Evolutionary conservation across 2,888 invertebrate species (phyloP), one percentile per base, ranked within the genome.

Genomic region (Eupithecia tripunctaria): DNA sequence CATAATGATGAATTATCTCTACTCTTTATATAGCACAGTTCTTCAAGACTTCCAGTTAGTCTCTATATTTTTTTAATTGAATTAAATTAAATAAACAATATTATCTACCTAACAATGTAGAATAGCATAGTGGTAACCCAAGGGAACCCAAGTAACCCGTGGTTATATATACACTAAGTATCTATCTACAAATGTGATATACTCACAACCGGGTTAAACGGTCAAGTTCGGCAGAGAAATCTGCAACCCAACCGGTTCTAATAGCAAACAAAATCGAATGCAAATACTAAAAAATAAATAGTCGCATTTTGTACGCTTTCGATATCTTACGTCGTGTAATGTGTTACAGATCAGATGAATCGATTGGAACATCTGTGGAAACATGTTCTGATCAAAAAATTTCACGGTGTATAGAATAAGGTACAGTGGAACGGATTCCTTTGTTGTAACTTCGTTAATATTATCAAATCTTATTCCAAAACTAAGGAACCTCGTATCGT

Each of bases 221-320:
- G 62, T 75, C 74, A 79, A 79, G 71, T 74, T 79, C 72, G 67
- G n/a, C 68, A 77, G 79, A 76, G 79, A 79, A 76, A 78, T 74
- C 63, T 69, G 27, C 72, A 70, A 78, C 77, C 67, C 68, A 77
- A 78, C 66, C 29, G n/a, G 29, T 62, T n/a, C 60, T 60, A 18
- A 15, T 62, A 62, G 62, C 32, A 62, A 62, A n/a, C 29, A 51
- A 51, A 51, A 12, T 21, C 21, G 21, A 56, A 56, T 56, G 56
- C 56, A 56, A 25, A 56, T 56, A 56, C 56, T 56, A 25, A 56
- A 25, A 56, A 56, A 56, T 56, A 56, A 56, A 56, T 56, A 56
- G 51, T 56, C 51, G 72, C 41, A 71, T 72, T 75, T 15, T 25
- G 43, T 69, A 72, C 70, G 70, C 72, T 56, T 56, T 56, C 56